These are phyloP conservation scores for Umimayanthus kanabou DNA, from an alignment of 92 coral and sea anemone genomes.

Conservation along the genomic window DNA sequence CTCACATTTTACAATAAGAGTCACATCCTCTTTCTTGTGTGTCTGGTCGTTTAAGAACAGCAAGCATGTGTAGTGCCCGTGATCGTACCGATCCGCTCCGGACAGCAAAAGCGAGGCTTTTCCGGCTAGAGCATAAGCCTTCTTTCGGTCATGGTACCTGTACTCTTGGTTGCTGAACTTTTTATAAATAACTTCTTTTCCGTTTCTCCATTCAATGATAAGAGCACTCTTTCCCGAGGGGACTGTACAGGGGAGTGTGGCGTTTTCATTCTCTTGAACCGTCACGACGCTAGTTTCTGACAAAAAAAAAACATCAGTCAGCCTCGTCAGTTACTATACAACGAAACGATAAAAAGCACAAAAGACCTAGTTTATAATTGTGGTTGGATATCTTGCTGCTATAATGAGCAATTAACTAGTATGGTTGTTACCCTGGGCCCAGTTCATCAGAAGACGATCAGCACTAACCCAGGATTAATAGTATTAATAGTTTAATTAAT, in stretches of 20 bases:
- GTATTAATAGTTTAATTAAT: too few relatives aligned
- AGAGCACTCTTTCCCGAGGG: constrained; percentile 31
- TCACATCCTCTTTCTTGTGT: not conserved
- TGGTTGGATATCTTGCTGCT: too few relatives aligned
- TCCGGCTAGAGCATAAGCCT: not conserved
- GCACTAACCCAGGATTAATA: too few relatives aligned
- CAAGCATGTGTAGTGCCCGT: constrained; percentile 48
- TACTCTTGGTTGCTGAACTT: not conserved
- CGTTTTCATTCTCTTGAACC: constrained; percentile 66
- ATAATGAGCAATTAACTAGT: too few relatives aligned
- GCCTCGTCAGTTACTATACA: too few relatives aligned
- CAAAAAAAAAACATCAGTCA: not conserved
- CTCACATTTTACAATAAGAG: constrained; percentile 61
- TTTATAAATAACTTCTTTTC: constrained; percentile 33
- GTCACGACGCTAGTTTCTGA: constrained; percentile 32
- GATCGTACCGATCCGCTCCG: constrained; percentile 53
- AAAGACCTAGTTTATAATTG: too few relatives aligned
- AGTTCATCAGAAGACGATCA: too few relatives aligned
- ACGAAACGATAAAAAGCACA: too few relatives aligned
- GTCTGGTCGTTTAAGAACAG: not conserved
- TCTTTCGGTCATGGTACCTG: constrained; percentile 26
- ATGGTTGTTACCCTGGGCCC: too few relatives aligned
- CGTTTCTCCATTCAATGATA: constrained; percentile 59
- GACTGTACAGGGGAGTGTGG: constrained; percentile 54
- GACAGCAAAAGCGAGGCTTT: constrained; percentile 37